Conservation (phyloP, 2,113 vertebrate species). For the Sisor rabdophorus region DNA sequence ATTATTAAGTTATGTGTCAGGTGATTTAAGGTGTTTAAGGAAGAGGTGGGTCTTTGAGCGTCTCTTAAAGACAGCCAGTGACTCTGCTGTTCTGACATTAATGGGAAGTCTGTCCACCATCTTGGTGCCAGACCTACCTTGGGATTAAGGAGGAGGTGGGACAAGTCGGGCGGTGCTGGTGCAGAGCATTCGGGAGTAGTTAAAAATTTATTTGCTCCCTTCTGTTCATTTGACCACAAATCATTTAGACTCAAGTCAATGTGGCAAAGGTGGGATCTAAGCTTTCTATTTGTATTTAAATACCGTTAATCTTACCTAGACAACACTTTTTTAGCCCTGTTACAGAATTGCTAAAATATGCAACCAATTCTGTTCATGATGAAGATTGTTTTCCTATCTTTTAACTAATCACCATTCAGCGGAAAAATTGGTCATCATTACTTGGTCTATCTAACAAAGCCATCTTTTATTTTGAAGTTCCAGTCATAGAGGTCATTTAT, state of each 20-base stretch:
- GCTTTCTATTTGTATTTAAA: neutral
- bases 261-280: neutral
- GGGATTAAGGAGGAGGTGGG: no score
- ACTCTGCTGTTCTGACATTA: no score
- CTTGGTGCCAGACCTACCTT: no score
- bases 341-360: neutral
- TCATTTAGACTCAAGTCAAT: neutral
- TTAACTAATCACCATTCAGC: neutral
- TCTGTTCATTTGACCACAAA: neutral
- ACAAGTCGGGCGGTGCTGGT: no score
- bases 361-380: neutral
- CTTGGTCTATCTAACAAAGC: slow-evolving; percentile 4
- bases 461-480: slow-evolving; percentile 20
- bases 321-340: no score
- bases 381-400: neutral
- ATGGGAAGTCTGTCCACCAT: no score
- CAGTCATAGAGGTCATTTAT: slow-evolving; percentile 41
- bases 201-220: neutral
- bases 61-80: no score
- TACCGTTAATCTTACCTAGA: no score
- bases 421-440: neutral
- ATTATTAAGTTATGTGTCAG: no score
- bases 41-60: no score
- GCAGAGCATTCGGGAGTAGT: no score
- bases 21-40: no score